Evolutionary conservation across 1,140 invertebrate species (phyloP).

Genomic region (Penaeus chinensis): DNA sequence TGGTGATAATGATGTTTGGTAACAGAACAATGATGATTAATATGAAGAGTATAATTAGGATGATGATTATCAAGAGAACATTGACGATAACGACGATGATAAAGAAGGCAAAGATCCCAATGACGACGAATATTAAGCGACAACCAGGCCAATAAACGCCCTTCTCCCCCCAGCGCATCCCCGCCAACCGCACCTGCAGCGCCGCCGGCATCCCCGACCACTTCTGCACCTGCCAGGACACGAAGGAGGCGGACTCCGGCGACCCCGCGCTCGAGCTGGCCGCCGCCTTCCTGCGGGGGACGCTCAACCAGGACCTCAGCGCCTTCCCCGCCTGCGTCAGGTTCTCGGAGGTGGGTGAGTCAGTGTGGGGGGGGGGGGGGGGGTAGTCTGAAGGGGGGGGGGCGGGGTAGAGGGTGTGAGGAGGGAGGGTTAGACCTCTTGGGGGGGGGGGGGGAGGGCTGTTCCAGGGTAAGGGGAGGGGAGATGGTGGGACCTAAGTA

Average conservation of each 20-base stretch:
- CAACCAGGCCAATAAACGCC: not conserved
- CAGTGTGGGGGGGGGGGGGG: not conserved
- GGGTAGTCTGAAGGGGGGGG: not conserved
- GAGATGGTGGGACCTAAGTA: too few species aligned
- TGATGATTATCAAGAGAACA: not conserved
- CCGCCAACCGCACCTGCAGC: slow-evolving; percentile 16
- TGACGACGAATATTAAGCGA: not conserved
- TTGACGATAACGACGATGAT: not conserved
- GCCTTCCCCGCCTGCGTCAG: slow-evolving; percentile 24
- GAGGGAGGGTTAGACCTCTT: too few species aligned
- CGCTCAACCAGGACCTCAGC: slow-evolving; percentile 31
- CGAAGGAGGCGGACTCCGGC: not conserved
- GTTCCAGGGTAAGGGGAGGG: too few species aligned
- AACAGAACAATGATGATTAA: too few species aligned
- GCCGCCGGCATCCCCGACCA: slow-evolving; percentile 41
- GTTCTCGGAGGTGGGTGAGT: slow-evolving; percentile 34
- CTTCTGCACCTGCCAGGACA: slow-evolving; percentile 52
- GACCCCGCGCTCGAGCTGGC: slow-evolving; percentile 34
- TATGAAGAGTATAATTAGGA: too few species aligned
- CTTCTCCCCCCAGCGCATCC: slow-evolving; percentile 13
- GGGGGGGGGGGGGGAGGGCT: too few species aligned
- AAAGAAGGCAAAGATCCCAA: not conserved
- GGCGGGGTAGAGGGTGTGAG: too few species aligned
- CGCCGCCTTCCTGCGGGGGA: slow-evolving; percentile 18
- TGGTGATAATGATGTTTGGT: too few species aligned